Base-by-base conservation (phyloP, 1,140 invertebrate species). In the Anoplophora glabripennis region DNA sequence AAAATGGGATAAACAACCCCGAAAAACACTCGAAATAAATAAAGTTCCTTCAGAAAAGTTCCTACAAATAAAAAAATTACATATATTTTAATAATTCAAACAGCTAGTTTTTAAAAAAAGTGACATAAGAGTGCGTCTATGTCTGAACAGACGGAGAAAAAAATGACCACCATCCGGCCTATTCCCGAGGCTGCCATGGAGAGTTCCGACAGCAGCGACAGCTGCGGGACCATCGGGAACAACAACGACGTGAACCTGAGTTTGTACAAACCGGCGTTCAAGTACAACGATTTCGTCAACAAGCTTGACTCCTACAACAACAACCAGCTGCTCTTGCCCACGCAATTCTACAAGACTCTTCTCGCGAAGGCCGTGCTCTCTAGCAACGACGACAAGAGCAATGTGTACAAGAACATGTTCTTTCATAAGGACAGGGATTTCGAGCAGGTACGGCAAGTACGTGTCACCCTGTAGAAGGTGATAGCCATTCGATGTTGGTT, bases 321-420 rank as follows among this genome's bases (percentile, higher is more conserved):
- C 46, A 75, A 75, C 56, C 74, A 75, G 57, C 86, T 89, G 67
- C 74, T 89, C 11, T 77, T 89, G 58, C 87, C 87, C 7, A 84
- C 87, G 53, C 86, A 90, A 66, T 77, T 90, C 59, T 90, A 90
- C 71, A 89, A 89, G 72, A 90, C 83, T 68, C 79, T 90, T 44
- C 75, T 90, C 61, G 87, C 87, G 15, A 89, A 82, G 70, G 84
- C 84, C 7, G 83, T 85, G 4, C 74, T 86, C 8, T 68, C 68
- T 4, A 68, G 63, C 41, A 69, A 65, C 44, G 73, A 75, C 59
- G 72, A 75, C 59, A 74, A 75, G 52, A 68, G 51, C 37, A 73
- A 70, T 45, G 68, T 75, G 12, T 75, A 75, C 42, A 75, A 75
- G 57, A 75, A 75, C 57, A 75, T 75, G 74, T 64, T 75, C 42